phyloP scores from a whole-genome alignment of 2,888 invertebrate species.

The Spatulosminthurus flaviceps region DNA sequence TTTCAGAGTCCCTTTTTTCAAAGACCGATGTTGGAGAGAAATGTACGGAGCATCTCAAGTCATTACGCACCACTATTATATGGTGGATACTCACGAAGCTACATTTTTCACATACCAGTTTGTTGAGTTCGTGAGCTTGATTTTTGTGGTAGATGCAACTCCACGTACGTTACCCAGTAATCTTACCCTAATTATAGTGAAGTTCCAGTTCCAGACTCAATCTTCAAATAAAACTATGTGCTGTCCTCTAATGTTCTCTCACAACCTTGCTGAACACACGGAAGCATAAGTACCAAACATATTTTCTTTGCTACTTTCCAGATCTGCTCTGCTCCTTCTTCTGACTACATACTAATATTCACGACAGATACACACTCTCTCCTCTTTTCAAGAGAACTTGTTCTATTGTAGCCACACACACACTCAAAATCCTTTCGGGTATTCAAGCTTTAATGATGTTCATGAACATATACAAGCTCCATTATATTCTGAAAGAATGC shows the following conservation, averaged over 20 bases:
- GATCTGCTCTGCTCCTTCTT: not conserved
- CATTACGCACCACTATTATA: conserved; percentile 58
- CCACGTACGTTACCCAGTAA: conserved; percentile 6
- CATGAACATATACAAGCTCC: not conserved
- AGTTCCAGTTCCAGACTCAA: conserved; percentile 31
- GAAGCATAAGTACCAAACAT: not conserved
- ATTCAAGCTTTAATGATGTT: not conserved
- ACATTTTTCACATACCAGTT: conserved; percentile 52
- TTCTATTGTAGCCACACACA: too few relatives aligned
- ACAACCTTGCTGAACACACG: not conserved
- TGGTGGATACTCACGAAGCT: conserved; percentile 51
- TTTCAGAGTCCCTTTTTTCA: not conserved
- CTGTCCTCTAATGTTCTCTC: not conserved
- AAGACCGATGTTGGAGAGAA: not conserved
- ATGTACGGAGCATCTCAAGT: conserved; percentile 29
- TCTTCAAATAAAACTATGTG: conserved; percentile 20
- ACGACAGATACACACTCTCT: not conserved
- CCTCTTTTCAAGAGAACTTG: too few relatives aligned
- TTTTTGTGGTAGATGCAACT: conserved; percentile 30
- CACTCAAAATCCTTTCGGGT: too few relatives aligned
- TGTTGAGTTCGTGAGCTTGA: conserved; percentile 46
- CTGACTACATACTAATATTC: not conserved
- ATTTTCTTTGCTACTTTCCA: not conserved
- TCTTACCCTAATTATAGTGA: conserved; percentile 24
- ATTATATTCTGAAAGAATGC: not conserved